Evolutionary conservation across 1,140 invertebrate genomes (phyloP).

Genomic region (Drosophila rhopaloa): DNA sequence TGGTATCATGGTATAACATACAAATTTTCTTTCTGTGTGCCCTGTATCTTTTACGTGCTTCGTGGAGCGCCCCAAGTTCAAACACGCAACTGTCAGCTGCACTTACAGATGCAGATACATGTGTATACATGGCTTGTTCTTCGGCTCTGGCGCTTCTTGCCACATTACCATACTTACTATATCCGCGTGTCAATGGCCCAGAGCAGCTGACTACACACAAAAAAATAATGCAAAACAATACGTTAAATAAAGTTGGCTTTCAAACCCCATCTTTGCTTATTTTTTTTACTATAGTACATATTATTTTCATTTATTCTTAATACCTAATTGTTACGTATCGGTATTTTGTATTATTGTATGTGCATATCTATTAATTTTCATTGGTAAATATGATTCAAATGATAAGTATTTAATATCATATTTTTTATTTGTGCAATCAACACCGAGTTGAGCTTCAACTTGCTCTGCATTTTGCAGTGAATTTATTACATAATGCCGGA

Average conservation of each 20-base stretch:
- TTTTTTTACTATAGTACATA: no score
- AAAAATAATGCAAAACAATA: no score
- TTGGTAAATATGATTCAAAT: no score
- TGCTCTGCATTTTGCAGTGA: constrained; percentile 16
- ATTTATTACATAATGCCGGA: constrained; percentile 67
- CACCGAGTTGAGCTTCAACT: constrained; percentile 1
- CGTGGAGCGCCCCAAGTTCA: constrained; percentile 70
- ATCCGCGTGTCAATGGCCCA: constrained; percentile 69
- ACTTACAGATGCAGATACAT: constrained; percentile 50
- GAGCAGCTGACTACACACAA: background rate
- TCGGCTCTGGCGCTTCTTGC: constrained; percentile 20
- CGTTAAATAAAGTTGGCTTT: no score
- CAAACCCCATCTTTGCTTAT: no score
- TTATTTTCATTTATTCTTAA: no score
- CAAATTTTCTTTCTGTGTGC: constrained; percentile 4
- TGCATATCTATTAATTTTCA: no score
- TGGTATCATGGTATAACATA: background rate
- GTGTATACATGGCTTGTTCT: constrained; percentile 42
- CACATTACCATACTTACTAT: background rate
- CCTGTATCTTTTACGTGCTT: constrained; percentile 75
- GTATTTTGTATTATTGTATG: no score
- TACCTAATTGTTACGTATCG: no score
- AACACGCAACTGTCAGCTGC: constrained; percentile 41
- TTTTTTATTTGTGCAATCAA: no score
- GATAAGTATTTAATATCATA: no score